These are phyloP conservation scores for Panagrolaimus sp. DNA, from an alignment of 1,140 invertebrate genomes.

Conservation along the genomic window DNA sequence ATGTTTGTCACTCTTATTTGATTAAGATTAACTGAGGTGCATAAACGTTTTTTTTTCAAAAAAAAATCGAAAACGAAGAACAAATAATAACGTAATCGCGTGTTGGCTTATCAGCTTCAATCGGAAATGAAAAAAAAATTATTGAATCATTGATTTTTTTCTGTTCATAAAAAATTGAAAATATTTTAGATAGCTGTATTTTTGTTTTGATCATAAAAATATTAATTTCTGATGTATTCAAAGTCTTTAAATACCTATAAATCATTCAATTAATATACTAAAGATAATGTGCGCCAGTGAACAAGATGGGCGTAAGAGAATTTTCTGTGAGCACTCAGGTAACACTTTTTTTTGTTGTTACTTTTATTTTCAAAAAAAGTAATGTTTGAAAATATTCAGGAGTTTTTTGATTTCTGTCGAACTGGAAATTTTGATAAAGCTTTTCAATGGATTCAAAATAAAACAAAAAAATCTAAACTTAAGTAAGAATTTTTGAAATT, in stretches of 20 bases:
- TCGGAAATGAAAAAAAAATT: too few species aligned
- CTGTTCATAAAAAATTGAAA: too few species aligned
- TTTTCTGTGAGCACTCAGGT: conserved; percentile 12
- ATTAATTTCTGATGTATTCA: too few species aligned
- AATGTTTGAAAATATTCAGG: conserved; percentile 17
- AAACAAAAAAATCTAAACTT: conserved; percentile 29
- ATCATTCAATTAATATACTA: conserved; percentile 5
- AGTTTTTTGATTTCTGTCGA: conserved; percentile 34
- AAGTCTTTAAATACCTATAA: too few species aligned
- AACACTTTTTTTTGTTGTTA: background rate
- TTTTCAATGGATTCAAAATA: conserved; percentile 23
- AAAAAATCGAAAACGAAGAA: too few species aligned
- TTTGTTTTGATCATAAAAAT: background rate
- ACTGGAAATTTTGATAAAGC: conserved; percentile 30
- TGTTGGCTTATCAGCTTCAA: too few species aligned
- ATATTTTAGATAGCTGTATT: background rate
- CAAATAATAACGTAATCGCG: too few species aligned
- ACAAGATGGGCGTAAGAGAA: conserved; percentile 7
- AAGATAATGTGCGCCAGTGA: background rate
- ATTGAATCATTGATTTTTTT: too few species aligned
- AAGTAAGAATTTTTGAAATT: conserved; percentile 22
- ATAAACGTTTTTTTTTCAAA: too few species aligned
- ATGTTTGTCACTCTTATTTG: too few species aligned
- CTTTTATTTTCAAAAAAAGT: background rate
- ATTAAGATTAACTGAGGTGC: too few species aligned